Evolutionary conservation across 2,113 vertebrate species (phyloP), one percentile per base, ranked within the genome.

Genomic region (Acanthochromis polyacanthus): DNA sequence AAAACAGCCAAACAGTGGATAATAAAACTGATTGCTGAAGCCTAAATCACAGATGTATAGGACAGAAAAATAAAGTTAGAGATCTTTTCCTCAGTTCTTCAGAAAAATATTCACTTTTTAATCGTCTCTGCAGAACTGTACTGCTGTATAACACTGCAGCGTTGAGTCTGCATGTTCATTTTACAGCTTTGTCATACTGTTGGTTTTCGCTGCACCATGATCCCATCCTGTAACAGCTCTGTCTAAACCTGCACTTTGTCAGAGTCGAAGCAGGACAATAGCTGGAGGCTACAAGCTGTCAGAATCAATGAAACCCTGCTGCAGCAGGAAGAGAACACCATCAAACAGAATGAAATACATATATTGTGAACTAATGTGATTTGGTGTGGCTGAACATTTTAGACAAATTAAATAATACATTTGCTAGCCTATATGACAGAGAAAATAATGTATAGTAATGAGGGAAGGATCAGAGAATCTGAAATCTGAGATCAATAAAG

Each of bases 201-300:
- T 67, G 38, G 7, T 60, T 71, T 67, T 40, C 57, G 62, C 66
- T 80, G 67, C 40, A 57, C 68, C 67, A 55, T 17, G 25, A 28
- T 53, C 30, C 55, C 11, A 16, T 14, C 68, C 46, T 82, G 71
- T 50, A 55, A 15, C 43, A 46, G n/a, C 58, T 51, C 62, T 38
- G 46, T 75, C 23, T 66, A 22, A 70, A 66, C 63, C 58, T 65
- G 70, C 78, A 69, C 48, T 67, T 22, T 82, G 64, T 80, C 68
- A 77, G 61, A 78, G 56, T 23, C 69, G 82, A 71, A 71, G 68
- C 69, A 53, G 28, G 60, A 78, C 80, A 83, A 83, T 72, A 83
- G 85, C 88, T 67, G 70, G 58, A 87, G 85, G 85, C 73, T 69
- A 69, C 48, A 71, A 60, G 70, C 85, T 87, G 82, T 87, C 88